Conservation (phyloP, 2,113 vertebrate species). For the Suricata suricatta region DNA sequence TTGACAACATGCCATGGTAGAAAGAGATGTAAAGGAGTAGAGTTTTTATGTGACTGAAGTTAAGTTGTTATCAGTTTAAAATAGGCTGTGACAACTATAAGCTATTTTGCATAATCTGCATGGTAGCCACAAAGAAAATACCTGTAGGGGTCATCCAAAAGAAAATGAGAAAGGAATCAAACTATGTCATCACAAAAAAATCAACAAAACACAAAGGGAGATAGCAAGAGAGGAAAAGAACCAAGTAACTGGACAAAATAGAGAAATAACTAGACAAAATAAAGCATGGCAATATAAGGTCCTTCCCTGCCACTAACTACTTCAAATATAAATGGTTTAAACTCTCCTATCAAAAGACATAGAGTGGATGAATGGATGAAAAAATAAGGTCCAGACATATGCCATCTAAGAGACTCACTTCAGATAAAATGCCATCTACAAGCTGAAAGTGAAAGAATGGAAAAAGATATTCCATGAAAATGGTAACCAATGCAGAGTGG, state of each 20-base stretch:
- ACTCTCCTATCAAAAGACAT: background rate
- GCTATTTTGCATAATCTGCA: background rate
- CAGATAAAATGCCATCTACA: background rate
- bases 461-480: background rate
- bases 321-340: background rate
- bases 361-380: background rate
- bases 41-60: background rate
- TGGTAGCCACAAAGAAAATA: background rate
- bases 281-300: background rate
- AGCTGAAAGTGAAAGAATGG: background rate
- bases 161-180: background rate
- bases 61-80: background rate
- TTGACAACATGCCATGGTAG: background rate
- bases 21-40: background rate
- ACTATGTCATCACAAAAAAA: background rate
- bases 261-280: background rate
- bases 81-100: background rate
- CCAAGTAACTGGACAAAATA: background rate
- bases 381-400: background rate
- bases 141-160: background rate
- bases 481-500: background rate
- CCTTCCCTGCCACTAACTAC: background rate
- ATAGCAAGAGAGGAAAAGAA: background rate
- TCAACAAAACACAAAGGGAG: background rate
- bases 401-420: background rate